These are phyloP conservation scores for Lumbricus terrestris DNA, from an alignment of 2,888 invertebrate species.

Conservation along the genomic window DNA sequence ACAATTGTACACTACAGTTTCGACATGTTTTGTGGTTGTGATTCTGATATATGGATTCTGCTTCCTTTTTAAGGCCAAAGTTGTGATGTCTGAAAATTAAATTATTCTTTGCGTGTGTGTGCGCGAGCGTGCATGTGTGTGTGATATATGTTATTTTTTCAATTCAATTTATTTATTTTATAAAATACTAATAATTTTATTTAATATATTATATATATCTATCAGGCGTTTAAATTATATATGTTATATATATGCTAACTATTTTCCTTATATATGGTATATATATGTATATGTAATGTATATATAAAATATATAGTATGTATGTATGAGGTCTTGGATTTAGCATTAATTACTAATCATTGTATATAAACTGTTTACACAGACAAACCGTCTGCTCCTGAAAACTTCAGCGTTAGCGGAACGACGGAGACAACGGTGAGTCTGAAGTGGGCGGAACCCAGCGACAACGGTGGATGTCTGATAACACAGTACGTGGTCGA, in stretches of 20 bases:
- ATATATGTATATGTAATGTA: neutral
- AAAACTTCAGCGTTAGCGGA: conserved; percentile 71
- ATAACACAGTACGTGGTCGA: conserved; percentile 48
- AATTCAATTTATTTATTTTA: no score
- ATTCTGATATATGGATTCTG: neutral
- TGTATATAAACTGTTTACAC: neutral
- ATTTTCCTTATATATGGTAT: no score
- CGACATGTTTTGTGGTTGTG: neutral
- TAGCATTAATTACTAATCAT: neutral
- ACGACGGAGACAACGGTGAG: conserved; percentile 70
- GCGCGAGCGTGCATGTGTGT: no score
- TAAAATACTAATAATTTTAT: no score
- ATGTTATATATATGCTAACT: no score
- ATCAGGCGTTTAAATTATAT: no score
- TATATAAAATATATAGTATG: neutral
- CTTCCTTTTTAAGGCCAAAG: no score
- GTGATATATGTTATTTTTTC: no score
- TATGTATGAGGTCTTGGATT: neutral
- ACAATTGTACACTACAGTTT: no score
- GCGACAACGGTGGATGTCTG: conserved; percentile 39
- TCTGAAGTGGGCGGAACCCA: conserved; percentile 70
- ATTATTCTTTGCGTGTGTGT: no score
- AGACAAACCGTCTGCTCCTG: conserved; percentile 72
- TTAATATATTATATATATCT: no score
- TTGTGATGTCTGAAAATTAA: no score